These are phyloP conservation scores for Sericinus montela DNA, from an alignment of 2,888 invertebrate species.

Conservation along the genomic window DNA sequence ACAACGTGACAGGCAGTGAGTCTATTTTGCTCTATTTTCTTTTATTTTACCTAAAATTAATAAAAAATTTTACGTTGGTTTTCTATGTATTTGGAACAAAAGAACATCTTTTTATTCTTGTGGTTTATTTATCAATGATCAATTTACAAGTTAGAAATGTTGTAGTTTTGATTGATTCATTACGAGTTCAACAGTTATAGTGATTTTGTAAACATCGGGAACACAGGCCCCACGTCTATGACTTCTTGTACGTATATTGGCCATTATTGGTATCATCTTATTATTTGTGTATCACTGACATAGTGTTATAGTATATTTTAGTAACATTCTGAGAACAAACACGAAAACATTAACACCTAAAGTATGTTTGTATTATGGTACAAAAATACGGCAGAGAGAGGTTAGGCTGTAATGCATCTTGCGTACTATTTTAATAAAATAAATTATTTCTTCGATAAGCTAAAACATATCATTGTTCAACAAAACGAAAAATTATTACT, in stretches of 20 bases:
- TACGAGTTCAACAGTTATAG: constrained; percentile 50
- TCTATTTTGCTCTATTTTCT: no score
- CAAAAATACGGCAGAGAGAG: constrained; percentile 23
- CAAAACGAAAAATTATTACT: no score
- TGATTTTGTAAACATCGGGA: constrained; percentile 76
- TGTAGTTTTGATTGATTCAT: constrained; percentile 55
- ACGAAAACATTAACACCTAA: constrained; percentile 48
- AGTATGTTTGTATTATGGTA: constrained; percentile 25
- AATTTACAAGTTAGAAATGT: constrained; percentile 56
- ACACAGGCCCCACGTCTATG: constrained; percentile 76
- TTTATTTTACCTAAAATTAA: no score
- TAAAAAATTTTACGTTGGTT: constrained; percentile 58
- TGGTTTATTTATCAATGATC: constrained; percentile 51
- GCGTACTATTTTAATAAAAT: no score
- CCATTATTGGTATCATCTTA: constrained; percentile 46
- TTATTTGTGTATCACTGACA: constrained; percentile 36
- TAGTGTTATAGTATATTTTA: constrained; percentile 32
- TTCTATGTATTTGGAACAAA: constrained; percentile 69
- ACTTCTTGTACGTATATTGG: constrained; percentile 74
- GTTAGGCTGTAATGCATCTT: constrained; percentile 48
- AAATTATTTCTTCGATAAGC: no score
- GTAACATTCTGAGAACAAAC: constrained; percentile 29
- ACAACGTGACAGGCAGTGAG: no score
- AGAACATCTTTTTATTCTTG: constrained; percentile 40
- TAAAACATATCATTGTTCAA: no score